Evolutionary conservation across 2,888 invertebrate species (phyloP), one percentile per base, ranked within the genome.

Genomic region (Cecidostiba fungosa): DNA sequence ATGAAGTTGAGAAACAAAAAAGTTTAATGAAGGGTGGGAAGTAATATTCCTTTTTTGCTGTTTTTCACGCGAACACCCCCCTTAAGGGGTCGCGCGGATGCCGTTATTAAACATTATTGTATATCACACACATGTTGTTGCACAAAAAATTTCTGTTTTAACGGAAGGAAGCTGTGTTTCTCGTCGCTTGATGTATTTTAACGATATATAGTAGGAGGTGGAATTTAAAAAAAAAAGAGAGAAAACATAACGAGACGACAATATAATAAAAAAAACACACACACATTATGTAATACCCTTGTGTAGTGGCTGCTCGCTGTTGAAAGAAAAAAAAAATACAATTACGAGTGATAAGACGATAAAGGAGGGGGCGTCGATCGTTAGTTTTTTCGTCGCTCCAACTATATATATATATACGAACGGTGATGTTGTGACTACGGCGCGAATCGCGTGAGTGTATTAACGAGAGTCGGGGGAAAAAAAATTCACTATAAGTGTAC

Each of bases 181-280:
- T 87, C 85, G 85, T 87, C 77, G 86, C 86, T 87, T 80, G 78
- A 85, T 83, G 66, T 78, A 81, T 77, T 77, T 80, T 78, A 50
- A 79, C 5, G 23, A 39, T 70, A n/a, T n/a, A 29, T 29, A 32
- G 10, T 19, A 19, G n/a, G 5, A 72, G 43, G n/a, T 3, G 23
- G 19, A n/a, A 36, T n/a, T 36, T n/a, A 19, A 70, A 72, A 10
- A 59, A n/a, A 69, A 32, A 16, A 66, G 66, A 66, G 66, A 79
- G 62, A 83, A 81, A 86, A 82, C 76, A 86, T 84, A 85, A 85
- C 80, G 73, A 84, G 80, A 85, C 77, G 87, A 87, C 85, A 87
- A 87, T 87, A 87, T 81, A 50, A 54, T 39, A 72, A 72, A 77
- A 23, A 72, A 50, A 50, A 50, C 50, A 50, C 50, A 16, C 50